A percentile compares a stretch with the other conserved stretches of the same genome.
Evolutionary conservation across 1,140 invertebrate species (phyloP).

Genomic region (Formica exsecta): DNA sequence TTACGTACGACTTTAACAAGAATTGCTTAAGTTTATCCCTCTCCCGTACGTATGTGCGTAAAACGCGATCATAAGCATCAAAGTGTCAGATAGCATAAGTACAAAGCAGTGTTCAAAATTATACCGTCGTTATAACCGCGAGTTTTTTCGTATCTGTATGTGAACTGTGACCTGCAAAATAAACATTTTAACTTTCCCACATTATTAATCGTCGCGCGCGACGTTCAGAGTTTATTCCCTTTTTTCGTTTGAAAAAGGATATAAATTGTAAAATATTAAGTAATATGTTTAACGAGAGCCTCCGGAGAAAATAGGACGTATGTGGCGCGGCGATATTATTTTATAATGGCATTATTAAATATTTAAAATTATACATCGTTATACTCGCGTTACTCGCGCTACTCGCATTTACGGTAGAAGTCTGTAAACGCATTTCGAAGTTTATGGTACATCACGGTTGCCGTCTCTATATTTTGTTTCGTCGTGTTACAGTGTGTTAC

Average conservation of each 20-base stretch:
- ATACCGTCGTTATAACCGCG: constrained; percentile 80
- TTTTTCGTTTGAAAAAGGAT: constrained; percentile 42
- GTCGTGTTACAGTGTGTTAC: not conserved
- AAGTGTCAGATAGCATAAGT: constrained; percentile 55
- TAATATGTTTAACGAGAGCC: constrained; percentile 29
- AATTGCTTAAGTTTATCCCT: constrained; percentile 31
- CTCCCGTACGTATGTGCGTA: not conserved
- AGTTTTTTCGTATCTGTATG: constrained; percentile 76
- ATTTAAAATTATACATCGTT: constrained; percentile 54
- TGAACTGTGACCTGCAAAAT: constrained; percentile 82
- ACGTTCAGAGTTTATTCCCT: constrained; percentile 1
- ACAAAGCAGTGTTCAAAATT: constrained; percentile 65
- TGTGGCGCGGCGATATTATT: constrained; percentile 33
- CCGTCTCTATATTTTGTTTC: not conserved
- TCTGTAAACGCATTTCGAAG: constrained; percentile 39
- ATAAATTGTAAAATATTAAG: constrained; percentile 59
- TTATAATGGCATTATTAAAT: constrained; percentile 51
- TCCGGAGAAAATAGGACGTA: constrained; percentile 41
- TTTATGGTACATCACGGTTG: constrained; percentile 22
- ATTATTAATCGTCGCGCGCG: constrained; percentile 84
- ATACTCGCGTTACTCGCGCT: constrained; percentile 20
- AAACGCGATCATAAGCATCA: constrained; percentile 28
- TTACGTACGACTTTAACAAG: constrained; percentile 22
- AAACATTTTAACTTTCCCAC: constrained; percentile 85
- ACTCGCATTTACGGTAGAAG: constrained; percentile 25